Percentiles rank a stretch among this genome's conserved stretches.
Conservation (phyloP, 2,797 vertebrate genomes). For the Furcifer pardalis region DNA sequence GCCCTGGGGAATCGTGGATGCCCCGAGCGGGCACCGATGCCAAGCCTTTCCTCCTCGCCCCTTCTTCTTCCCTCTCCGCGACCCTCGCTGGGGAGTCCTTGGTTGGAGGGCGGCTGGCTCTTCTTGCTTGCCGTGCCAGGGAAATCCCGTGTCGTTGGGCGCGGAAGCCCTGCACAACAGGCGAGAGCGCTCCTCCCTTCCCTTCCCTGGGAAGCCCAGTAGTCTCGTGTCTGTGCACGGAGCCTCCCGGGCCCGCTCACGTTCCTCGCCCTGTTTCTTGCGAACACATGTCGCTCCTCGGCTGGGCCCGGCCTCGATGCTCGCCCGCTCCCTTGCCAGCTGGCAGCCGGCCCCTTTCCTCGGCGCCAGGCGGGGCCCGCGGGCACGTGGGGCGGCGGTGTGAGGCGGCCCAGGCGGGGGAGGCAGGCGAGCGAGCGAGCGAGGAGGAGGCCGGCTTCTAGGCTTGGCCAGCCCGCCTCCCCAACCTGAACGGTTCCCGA, state of each 20-base stretch:
- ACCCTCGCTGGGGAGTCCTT: too few relatives aligned
- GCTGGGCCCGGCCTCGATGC: slow-evolving; percentile 37
- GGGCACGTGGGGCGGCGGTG: slow-evolving; percentile 27
- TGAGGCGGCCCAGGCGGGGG: not conserved
- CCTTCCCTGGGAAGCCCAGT: slow-evolving; percentile 11
- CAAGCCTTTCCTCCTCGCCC: too few relatives aligned
- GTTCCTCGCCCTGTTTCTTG: slow-evolving; percentile 34
- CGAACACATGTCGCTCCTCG: slow-evolving; percentile 26
- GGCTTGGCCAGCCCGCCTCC: too few relatives aligned
- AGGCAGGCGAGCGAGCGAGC: not conserved
- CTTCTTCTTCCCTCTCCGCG: too few relatives aligned
- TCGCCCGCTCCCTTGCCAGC: slow-evolving; percentile 55
- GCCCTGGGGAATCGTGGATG: too few relatives aligned
- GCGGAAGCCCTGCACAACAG: not conserved
- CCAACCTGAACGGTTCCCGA: too few relatives aligned
- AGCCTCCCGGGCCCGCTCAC: slow-evolving; percentile 28
- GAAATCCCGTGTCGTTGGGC: slow-evolving; percentile 2
- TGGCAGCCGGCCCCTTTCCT: slow-evolving; percentile 19
- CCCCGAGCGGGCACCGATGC: too few relatives aligned
- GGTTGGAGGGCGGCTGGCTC: too few relatives aligned
- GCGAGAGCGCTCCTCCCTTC: not conserved
- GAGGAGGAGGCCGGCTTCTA: too few relatives aligned
- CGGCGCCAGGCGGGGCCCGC: slow-evolving; percentile 59
- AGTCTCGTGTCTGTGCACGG: slow-evolving; percentile 44
- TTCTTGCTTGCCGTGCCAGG: not conserved